Conservation (phyloP, 2,113 vertebrate species). For the Rhinogobius similis region DNA sequence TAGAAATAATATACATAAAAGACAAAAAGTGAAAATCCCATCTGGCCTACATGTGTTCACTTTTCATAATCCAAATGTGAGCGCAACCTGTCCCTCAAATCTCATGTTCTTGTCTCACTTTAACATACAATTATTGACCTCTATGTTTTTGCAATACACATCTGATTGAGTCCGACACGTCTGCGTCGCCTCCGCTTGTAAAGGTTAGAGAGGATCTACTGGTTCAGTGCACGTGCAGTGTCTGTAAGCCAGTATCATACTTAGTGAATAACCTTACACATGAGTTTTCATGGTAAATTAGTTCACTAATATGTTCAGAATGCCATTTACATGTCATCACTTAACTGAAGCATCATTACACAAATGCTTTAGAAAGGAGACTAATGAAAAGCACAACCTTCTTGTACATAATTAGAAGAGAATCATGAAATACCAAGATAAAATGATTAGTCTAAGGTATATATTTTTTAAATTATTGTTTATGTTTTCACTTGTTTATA, state of each 20-base stretch:
- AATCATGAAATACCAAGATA: too few relatives aligned
- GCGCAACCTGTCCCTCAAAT: slow-evolving; percentile 12
- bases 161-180: slow-evolving; percentile 42
- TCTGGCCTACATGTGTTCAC: slow-evolving; percentile 6
- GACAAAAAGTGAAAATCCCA: slow-evolving; percentile 1
- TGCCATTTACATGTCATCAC: slow-evolving; percentile 54
- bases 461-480: too few relatives aligned
- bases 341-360: slow-evolving; percentile 49
- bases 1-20: background rate
- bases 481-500: too few relatives aligned
- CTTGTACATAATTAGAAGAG: too few relatives aligned
- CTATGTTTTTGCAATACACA: slow-evolving; percentile 28
- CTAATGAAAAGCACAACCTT: slow-evolving; percentile 25
- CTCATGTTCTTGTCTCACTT: slow-evolving; percentile 29
- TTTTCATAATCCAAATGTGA: slow-evolving; percentile 22
- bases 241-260: slow-evolving; percentile 26
- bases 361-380: slow-evolving; percentile 25
- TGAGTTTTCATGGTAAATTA: slow-evolving; percentile 59
- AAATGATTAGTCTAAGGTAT: too few relatives aligned
- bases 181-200: slow-evolving; percentile 27
- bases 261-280: slow-evolving; percentile 52
- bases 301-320: slow-evolving; percentile 47
- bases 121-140: slow-evolving; percentile 46
- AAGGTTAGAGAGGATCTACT: slow-evolving; percentile 17
- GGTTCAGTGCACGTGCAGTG: slow-evolving; percentile 35